A percentile compares a stretch with the other conserved stretches of the same genome.
Conservation (phyloP, 2,113 vertebrate genomes). For the Gobius niger region DNA sequence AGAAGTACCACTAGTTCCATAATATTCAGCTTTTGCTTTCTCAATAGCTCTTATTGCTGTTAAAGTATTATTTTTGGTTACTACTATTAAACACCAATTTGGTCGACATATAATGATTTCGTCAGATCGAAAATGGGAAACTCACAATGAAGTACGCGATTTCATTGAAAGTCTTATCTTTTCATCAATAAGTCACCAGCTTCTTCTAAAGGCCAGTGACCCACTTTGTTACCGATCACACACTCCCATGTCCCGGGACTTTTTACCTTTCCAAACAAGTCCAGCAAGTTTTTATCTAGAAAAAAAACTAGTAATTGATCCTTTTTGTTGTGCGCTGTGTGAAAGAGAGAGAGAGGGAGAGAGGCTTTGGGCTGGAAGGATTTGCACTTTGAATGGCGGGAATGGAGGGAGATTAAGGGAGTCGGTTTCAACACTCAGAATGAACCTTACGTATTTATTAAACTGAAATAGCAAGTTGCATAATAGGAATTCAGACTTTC, state of each 20-base stretch:
- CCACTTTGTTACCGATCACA: slow-evolving; percentile 4
- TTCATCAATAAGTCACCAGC: slow-evolving; percentile 6
- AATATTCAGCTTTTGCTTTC: too few relatives aligned
- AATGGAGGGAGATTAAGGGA: not conserved
- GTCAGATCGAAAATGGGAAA: not conserved
- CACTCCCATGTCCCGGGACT: slow-evolving; percentile 12
- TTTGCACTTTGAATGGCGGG: not conserved
- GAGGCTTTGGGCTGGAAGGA: not conserved
- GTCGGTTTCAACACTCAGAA: too few relatives aligned
- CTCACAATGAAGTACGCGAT: not conserved
- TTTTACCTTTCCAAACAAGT: slow-evolving; percentile 31
- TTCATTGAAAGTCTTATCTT: not conserved
- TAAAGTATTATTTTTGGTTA: too few relatives aligned
- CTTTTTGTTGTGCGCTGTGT: not conserved
- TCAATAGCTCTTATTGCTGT: too few relatives aligned
- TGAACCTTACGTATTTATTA: too few relatives aligned
- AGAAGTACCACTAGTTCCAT: too few relatives aligned
- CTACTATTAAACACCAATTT: too few relatives aligned
- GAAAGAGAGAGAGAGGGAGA: not conserved
- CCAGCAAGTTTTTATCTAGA: slow-evolving; percentile 31
- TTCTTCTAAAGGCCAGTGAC: slow-evolving; percentile 12
- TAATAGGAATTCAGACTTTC: too few relatives aligned
- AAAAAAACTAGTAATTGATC: slow-evolving; percentile 5
- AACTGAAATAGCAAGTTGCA: too few relatives aligned
- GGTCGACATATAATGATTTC: too few relatives aligned